Percentiles rank a stretch among this genome's conserved stretches.
phyloP scores from a whole-genome alignment of 2,797 vertebrate species.

The Huso huso region DNA sequence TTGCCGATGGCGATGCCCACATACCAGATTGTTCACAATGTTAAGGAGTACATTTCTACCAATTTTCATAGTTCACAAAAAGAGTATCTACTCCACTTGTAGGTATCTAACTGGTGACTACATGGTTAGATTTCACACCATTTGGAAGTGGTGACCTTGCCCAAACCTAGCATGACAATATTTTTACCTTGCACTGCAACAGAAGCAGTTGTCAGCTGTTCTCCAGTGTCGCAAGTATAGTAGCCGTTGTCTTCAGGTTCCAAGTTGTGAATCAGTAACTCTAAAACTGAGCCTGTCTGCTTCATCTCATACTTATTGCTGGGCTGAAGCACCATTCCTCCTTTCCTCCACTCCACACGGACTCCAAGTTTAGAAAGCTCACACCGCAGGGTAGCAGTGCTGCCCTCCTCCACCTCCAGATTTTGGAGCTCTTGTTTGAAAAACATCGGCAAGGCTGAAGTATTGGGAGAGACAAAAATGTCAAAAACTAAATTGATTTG shows the following conservation, averaged over 20 bases:
- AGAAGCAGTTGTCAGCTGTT: constrained; percentile 74
- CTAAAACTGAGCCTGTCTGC: too few relatives aligned
- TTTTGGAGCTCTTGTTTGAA: constrained; percentile 74
- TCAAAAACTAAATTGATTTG: constrained; percentile 12
- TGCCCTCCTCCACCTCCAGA: constrained; percentile 65
- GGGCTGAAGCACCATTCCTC: constrained; percentile 64
- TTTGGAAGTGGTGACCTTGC: too few relatives aligned
- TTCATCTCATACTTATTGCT: too few relatives aligned
- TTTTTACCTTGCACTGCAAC: constrained; percentile 79
- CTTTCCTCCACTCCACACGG: constrained; percentile 76
- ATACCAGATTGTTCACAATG: too few relatives aligned
- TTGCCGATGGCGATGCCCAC: too few relatives aligned
- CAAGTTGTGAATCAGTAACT: constrained; percentile 63
- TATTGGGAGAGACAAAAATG: constrained; percentile 29
- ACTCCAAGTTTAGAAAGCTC: constrained; percentile 64
- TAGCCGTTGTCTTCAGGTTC: constrained; percentile 72
- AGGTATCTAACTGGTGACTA: too few relatives aligned
- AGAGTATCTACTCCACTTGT: too few relatives aligned
- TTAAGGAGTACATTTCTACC: too few relatives aligned
- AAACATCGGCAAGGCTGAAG: constrained; percentile 62
- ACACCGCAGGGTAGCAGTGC: constrained; percentile 61
- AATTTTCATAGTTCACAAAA: too few relatives aligned
- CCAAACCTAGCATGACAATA: background rate
- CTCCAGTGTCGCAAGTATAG: constrained; percentile 79
- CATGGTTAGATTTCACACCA: too few relatives aligned